A percentile compares a stretch with the other conserved stretches of the same genome.
Evolutionary conservation across 64 coral and sea anemone genomes (phyloP).

Genomic region (Montipora sp.): DNA sequence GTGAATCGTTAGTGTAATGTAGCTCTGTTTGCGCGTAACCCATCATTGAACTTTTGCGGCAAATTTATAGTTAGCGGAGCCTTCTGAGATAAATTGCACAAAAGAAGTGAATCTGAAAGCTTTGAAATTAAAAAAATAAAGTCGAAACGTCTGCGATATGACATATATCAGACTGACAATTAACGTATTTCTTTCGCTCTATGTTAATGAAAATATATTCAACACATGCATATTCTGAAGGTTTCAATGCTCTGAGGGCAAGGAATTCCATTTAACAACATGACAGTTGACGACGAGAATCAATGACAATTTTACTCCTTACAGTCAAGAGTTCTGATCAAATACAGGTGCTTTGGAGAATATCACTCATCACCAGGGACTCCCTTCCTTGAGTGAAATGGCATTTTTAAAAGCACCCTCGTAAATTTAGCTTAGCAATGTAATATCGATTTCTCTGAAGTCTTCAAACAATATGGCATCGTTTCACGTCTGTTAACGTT

Average conservation of each 20-base stretch:
- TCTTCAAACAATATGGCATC: background rate
- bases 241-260: background rate
- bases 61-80: background rate
- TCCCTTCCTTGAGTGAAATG: background rate
- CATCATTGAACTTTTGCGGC: background rate
- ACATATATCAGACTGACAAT: background rate
- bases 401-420: background rate
- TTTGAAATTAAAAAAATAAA: background rate
- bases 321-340: background rate
- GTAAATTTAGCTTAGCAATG: background rate
- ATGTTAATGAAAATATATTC: background rate
- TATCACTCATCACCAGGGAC: background rate
- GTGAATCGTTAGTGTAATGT: background rate
- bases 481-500: conserved; percentile 16
- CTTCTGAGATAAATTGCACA: background rate
- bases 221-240: too few relatives aligned
- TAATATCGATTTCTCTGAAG: background rate
- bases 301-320: conserved; percentile 14
- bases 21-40: background rate
- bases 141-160: background rate
- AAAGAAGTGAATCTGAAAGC: background rate
- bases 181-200: background rate
- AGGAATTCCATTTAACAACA: conserved; percentile 15
- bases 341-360: background rate
- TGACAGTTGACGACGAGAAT: conserved; percentile 26